These are phyloP conservation scores for Anthoscopus minutus DNA, from an alignment of 2,113 vertebrate species.

Conservation along the genomic window DNA sequence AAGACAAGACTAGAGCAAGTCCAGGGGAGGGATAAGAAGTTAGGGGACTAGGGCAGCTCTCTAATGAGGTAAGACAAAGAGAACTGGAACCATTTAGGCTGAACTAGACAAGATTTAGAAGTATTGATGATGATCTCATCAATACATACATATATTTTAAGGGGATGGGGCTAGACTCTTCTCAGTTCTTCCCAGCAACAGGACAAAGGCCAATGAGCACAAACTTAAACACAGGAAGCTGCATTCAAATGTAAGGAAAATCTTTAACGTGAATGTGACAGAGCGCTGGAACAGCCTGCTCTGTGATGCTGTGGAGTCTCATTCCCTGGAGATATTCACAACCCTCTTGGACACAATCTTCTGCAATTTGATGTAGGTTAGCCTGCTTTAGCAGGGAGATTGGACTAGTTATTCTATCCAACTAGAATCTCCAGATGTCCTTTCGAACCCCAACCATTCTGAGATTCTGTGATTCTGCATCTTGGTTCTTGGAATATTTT, in stretches of 20 bases:
- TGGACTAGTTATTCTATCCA: not conserved
- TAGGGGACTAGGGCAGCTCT: not conserved
- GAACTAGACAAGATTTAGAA: not conserved
- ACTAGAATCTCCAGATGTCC: not conserved
- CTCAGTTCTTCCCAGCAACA: not conserved
- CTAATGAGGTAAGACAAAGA: rapidly evolving
- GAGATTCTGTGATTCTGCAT: not conserved
- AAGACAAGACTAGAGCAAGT: not conserved
- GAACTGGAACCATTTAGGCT: not conserved
- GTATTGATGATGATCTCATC: not conserved
- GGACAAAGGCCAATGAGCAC: too few relatives aligned
- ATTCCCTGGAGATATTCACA: not conserved
- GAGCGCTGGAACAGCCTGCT: not conserved
- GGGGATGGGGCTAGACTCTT: too few relatives aligned
- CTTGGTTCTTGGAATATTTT: conserved; percentile 20
- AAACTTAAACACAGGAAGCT: not conserved
- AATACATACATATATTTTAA: not conserved
- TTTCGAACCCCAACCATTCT: not conserved
- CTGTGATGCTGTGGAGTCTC: rapidly evolving
- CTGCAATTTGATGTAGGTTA: not conserved
- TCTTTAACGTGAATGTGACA: not conserved
- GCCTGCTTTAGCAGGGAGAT: not conserved
- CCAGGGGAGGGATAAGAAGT: not conserved
- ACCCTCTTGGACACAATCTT: not conserved
- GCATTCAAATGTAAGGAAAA: not conserved